phyloP scores from a whole-genome alignment of 1,140 invertebrate species.

The Zaprionus camerounensis region DNA sequence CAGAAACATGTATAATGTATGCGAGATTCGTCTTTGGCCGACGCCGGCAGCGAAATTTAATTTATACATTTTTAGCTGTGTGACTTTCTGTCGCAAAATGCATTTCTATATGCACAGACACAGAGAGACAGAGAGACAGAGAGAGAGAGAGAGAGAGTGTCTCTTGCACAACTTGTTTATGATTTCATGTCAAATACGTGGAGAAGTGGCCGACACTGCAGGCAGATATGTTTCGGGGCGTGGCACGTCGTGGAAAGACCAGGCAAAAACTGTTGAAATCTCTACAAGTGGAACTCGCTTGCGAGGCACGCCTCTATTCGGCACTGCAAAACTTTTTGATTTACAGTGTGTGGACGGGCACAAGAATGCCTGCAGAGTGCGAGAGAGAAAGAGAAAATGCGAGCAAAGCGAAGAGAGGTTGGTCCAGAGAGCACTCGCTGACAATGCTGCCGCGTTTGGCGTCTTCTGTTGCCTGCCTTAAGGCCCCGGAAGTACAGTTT shows the following conservation, averaged over 20 bases:
- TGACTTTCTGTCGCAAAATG: slow-evolving; percentile 76
- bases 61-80: slow-evolving; percentile 68
- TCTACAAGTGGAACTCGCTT: slow-evolving; percentile 58
- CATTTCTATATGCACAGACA: slow-evolving; percentile 50
- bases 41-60: slow-evolving; percentile 67
- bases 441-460: slow-evolving; percentile 16
- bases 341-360: slow-evolving; percentile 55
- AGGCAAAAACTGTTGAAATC: slow-evolving; percentile 61
- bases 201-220: slow-evolving; percentile 52
- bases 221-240: neutral
- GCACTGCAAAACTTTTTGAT: slow-evolving; percentile 76
- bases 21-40: slow-evolving; percentile 44
- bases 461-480: slow-evolving; percentile 46
- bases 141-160: neutral
- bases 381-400: neutral
- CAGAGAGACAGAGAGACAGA: slow-evolving; percentile 33
- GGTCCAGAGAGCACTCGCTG: neutral
- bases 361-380: neutral
- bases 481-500: slow-evolving; percentile 62
- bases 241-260: slow-evolving; percentile 23
- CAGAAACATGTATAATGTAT: slow-evolving; percentile 28
- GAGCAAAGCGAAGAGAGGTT: neutral
- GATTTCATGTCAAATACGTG: slow-evolving; percentile 80
- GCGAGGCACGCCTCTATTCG: slow-evolving; percentile 58
- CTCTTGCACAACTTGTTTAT: slow-evolving; percentile 75